These are phyloP conservation scores for Papilio protenor DNA, from an alignment of 2,888 invertebrate genomes.

Conservation along the genomic window DNA sequence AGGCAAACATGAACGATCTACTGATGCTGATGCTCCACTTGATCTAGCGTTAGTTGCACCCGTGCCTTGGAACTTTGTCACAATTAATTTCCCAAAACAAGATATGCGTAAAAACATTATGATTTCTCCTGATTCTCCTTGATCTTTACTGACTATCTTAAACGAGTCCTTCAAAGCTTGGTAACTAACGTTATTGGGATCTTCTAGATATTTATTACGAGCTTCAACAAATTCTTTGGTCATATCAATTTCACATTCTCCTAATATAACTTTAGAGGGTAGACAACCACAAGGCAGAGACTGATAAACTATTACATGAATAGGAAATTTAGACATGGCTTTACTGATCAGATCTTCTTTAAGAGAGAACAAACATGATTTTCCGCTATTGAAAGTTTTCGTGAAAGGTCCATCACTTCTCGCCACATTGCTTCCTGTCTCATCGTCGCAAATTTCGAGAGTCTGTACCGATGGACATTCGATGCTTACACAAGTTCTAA, in stretches of 20 bases:
- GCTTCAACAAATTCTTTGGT: conserved; percentile 85
- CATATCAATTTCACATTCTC: conserved; percentile 84
- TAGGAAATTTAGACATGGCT: conserved; percentile 82
- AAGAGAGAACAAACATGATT: conserved; percentile 88
- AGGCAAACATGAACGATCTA: conserved; percentile 73
- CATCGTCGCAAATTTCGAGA: conserved; percentile 86
- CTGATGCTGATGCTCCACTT: conserved; percentile 53
- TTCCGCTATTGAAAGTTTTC: conserved; percentile 85
- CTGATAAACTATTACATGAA: conserved; percentile 84
- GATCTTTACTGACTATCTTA: conserved; percentile 78
- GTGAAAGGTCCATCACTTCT: conserved; percentile 71
- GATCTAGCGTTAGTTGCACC: conserved; percentile 60
- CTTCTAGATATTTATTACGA: conserved; percentile 75
- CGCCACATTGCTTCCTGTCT: conserved; percentile 70
- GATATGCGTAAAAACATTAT: conserved; percentile 86
- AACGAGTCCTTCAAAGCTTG: conserved; percentile 86
- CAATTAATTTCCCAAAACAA: conserved; percentile 86
- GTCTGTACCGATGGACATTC: conserved; percentile 84
- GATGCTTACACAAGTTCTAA: conserved; percentile 86
- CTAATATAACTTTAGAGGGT: conserved; percentile 86
- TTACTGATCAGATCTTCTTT: conserved; percentile 80
- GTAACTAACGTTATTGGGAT: conserved; percentile 78
- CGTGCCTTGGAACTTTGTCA: conserved; percentile 86
- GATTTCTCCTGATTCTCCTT: conserved; percentile 83
- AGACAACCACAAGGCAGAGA: conserved; percentile 85